Percentiles rank a stretch among this genome's conserved stretches.
phyloP scores from a whole-genome alignment of 1,140 invertebrate species.

The Idris sp. region DNA sequence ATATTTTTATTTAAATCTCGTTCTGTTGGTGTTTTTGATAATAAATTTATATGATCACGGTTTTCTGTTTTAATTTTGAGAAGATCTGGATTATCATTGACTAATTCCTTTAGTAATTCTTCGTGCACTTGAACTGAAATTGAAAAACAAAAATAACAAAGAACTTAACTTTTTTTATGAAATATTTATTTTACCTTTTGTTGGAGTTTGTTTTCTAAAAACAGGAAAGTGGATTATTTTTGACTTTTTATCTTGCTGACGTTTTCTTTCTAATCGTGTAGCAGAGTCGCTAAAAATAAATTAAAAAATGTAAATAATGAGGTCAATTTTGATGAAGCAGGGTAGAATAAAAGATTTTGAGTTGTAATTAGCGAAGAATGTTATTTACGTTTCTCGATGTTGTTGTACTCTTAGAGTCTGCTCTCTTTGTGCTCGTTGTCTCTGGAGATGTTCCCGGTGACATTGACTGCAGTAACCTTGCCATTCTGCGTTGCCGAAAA shows the following conservation, averaged over 20 bases:
- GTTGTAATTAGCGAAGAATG: background rate
- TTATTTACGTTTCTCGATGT: conserved; percentile 66
- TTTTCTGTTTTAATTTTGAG: conserved; percentile 78
- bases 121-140: conserved; percentile 75
- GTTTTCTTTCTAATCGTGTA: conserved; percentile 84
- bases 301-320: no score
- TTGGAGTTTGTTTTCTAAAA: conserved; percentile 85
- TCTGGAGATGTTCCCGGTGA: conserved; percentile 84
- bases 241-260: conserved; percentile 89
- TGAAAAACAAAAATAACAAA: no score
- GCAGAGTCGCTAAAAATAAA: conserved; percentile 57
- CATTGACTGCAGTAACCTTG: conserved; percentile 98
- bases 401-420: conserved; percentile 64
- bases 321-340: no score
- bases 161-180: background rate
- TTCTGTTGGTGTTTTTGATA: conserved; percentile 77
- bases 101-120: conserved; percentile 75
- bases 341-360: no score
- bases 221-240: conserved; percentile 88
- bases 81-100: conserved; percentile 79
- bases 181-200: conserved; percentile 78
- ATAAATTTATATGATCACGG: conserved; percentile 66
- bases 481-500: conserved; percentile 98
- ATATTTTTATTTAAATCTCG: conserved; percentile 85
- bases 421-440: conserved; percentile 80